phyloP scores from a whole-genome alignment of 2,113 vertebrate genomes.

The Notiomystis cincta region DNA sequence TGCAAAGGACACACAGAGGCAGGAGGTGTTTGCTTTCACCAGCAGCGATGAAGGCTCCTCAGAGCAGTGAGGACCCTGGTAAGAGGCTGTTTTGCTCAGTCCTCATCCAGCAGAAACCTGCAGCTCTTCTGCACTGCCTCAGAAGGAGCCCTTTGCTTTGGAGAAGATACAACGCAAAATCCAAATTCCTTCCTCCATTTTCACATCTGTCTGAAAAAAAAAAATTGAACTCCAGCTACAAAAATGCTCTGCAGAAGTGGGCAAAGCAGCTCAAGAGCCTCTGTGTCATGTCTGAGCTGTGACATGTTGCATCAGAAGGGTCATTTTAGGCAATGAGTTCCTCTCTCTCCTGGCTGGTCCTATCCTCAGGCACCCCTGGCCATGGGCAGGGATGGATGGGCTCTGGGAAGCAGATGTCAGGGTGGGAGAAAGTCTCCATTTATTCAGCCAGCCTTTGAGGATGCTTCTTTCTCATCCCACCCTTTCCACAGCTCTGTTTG shows the following conservation, averaged over 20 bases:
- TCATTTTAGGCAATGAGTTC: not conserved
- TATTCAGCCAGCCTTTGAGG: not conserved
- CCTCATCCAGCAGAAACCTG: not conserved
- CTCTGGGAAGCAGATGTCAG: conserved; percentile 14
- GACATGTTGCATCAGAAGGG: not conserved
- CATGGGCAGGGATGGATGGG: not conserved
- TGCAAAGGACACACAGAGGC: not conserved
- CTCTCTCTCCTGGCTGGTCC: not conserved
- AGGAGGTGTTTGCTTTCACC: not conserved
- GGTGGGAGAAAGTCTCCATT: not conserved
- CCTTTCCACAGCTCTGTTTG: not conserved
- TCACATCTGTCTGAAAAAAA: not conserved
- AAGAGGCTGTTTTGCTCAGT: not conserved
- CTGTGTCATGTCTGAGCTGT: not conserved
- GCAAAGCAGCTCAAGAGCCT: not conserved
- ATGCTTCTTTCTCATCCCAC: not conserved
- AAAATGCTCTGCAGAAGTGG: not conserved
- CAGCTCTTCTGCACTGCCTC: not conserved
- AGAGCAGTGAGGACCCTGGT: not conserved
- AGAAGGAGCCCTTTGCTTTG: not conserved
- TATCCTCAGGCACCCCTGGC: not conserved
- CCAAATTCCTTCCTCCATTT: not conserved
- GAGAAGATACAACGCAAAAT: not conserved
- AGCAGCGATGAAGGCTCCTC: not conserved
- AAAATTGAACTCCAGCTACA: not conserved